These are phyloP conservation scores for Leptopilina boulardi DNA, from an alignment of 1,140 invertebrate genomes.

Conservation along the genomic window DNA sequence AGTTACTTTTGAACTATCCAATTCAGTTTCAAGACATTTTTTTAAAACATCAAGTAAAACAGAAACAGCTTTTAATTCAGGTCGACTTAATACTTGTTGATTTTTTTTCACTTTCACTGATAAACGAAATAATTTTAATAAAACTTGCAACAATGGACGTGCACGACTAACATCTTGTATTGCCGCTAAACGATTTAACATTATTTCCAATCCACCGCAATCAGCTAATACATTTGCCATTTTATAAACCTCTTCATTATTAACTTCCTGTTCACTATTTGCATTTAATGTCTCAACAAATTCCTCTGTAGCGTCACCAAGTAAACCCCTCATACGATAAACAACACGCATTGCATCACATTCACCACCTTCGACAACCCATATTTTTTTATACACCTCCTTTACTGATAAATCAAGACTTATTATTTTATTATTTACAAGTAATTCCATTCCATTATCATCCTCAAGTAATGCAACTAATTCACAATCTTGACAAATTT, in stretches of 20 bases:
- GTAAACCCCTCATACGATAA: slow-evolving; percentile 97
- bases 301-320: slow-evolving; percentile 98
- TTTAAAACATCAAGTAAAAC: slow-evolving; percentile 83
- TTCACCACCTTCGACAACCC: slow-evolving; percentile 90
- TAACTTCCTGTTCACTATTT: slow-evolving; percentile 92
- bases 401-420: slow-evolving; percentile 96
- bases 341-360: slow-evolving; percentile 97
- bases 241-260: slow-evolving; percentile 96
- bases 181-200: slow-evolving; percentile 73
- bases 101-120: slow-evolving; percentile 88
- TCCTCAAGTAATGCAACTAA: slow-evolving; percentile 96
- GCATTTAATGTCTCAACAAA: slow-evolving; percentile 96
- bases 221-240: slow-evolving; percentile 85
- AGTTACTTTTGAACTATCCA: slow-evolving; percentile 82
- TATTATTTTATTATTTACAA: slow-evolving; percentile 99
- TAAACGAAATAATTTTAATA: slow-evolving; percentile 89
- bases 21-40: slow-evolving; percentile 80
- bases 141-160: slow-evolving; percentile 87
- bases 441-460: slow-evolving; percentile 98
- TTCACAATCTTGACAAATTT: slow-evolving; percentile 98
- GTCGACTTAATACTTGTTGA: slow-evolving; percentile 82
- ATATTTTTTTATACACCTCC: slow-evolving; percentile 90
- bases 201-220: slow-evolving; percentile 90
- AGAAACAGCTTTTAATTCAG: slow-evolving; percentile 82
- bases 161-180: slow-evolving; percentile 85